Evolutionary conservation across 2,113 vertebrate genomes (phyloP), one percentile per base, ranked within the genome.

Genomic region (Tor tambroides): DNA sequence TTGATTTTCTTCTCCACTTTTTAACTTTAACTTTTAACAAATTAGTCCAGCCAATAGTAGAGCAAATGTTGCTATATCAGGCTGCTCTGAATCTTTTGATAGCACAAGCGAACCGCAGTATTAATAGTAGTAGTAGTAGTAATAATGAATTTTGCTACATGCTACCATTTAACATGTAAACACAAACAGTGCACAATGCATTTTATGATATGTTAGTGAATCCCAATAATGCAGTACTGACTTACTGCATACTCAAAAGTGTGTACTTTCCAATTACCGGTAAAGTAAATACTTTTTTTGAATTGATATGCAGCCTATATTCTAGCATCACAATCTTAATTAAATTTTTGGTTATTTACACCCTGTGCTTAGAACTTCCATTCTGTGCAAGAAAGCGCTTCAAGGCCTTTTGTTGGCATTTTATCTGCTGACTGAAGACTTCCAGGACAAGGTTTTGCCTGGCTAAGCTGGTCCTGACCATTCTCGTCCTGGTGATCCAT

Each of bases 401-500:
- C 92, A 92, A 92, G 85, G 93, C 93, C 88, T 85, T 94, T 91
- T 92, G 80, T 88, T 90, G 28, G 83, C 85, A 86, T 86, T 90
- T 81, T 90, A 96, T 95, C 93, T 96, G 96, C 96, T 96, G 96
- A 96, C 94, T 88, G 87, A 61, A 88, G 84, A 91, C 89, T 91
- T 96, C 95, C 92, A 85, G 23, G 76, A 89, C 88, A 89, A 92
- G 93, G 91, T 91, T 94, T 93, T 94, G 94, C 95, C 93, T 95
- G 90, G 92, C 93, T 96, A 96, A 96, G 95, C 95, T 93, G 61
- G 87, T 92, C 94, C 93, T 94, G 91, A 94, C 95, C 95, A 94
- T 95, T 95, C 94, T 95, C 91, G 92, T 92, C 88, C 91, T 90
- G 93, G 95, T 95, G 93, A 97, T 97, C 96, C 95, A 94, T 97